Evolutionary conservation across 2,113 vertebrate species (phyloP).

Genomic region (Phrynosoma blainvillii): DNA sequence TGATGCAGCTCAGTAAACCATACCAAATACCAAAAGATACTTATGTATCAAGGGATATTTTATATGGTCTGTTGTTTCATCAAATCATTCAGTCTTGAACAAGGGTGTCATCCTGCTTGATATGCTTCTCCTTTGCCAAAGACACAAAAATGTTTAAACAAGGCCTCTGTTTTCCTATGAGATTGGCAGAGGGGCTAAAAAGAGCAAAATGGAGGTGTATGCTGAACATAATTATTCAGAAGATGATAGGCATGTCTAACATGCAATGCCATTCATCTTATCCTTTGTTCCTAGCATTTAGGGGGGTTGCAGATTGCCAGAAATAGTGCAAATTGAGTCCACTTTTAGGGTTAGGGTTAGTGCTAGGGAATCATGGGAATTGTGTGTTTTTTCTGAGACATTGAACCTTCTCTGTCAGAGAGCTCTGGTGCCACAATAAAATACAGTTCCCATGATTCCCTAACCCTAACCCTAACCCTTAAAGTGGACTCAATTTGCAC

Average conservation of each 20-base stretch:
- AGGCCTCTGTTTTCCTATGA: constrained; percentile 31
- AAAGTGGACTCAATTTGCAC: no score
- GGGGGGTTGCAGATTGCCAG: no score
- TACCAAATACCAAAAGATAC: constrained; percentile 18
- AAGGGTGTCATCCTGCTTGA: constrained; percentile 16
- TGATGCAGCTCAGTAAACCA: not conserved
- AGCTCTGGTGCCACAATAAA: no score
- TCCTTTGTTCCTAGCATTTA: not conserved
- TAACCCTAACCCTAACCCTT: no score
- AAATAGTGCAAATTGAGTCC: no score
- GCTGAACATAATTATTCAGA: constrained; percentile 41
- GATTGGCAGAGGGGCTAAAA: not conserved
- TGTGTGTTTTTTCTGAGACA: no score
- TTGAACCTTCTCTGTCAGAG: no score
- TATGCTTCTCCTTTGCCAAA: constrained; percentile 21
- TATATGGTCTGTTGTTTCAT: constrained; percentile 1
- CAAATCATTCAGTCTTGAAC: constrained; percentile 19
- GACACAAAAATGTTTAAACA: constrained; percentile 4
- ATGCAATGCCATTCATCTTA: not conserved
- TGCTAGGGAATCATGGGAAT: no score
- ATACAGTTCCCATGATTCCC: no score
- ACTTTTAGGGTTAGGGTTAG: no score
- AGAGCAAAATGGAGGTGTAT: constrained; percentile 11
- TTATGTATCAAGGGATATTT: constrained; percentile 14
- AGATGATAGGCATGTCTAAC: constrained; percentile 40